These are phyloP conservation scores for Triplophysa yarkandensis DNA, from an alignment of 2,797 vertebrate species.

Conservation along the genomic window DNA sequence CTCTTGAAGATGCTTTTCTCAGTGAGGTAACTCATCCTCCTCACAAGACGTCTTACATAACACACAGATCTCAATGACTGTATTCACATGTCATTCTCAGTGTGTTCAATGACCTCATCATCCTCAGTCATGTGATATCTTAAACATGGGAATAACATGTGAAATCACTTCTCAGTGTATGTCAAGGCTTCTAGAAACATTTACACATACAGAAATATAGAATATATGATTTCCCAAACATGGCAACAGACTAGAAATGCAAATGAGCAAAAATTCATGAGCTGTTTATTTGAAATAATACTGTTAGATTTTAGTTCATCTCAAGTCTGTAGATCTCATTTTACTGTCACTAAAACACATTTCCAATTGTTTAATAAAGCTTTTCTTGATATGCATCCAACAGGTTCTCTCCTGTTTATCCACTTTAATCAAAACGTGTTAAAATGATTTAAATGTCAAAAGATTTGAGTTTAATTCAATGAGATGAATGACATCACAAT, in stretches of 20 bases:
- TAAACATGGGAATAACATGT: too few relatives aligned
- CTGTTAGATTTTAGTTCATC: neutral
- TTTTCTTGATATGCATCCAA: slow-evolving; percentile 21
- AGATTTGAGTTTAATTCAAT: too few relatives aligned
- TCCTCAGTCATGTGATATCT: too few relatives aligned
- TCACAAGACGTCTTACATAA: slow-evolving; percentile 43
- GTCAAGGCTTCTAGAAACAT: neutral
- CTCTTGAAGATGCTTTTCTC: slow-evolving; percentile 12
- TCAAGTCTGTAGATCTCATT: neutral
- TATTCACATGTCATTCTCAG: slow-evolving; percentile 32
- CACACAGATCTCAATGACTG: slow-evolving; percentile 22
- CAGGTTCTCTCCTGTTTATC: slow-evolving; percentile 26
- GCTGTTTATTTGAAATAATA: neutral
- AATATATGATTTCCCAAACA: too few relatives aligned
- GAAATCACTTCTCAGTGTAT: too few relatives aligned
- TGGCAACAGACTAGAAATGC: too few relatives aligned
- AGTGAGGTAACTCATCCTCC: slow-evolving; percentile 33
- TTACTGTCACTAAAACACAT: neutral
- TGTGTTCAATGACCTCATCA: neutral
- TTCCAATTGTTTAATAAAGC: too few relatives aligned
- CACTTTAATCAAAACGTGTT: too few relatives aligned
- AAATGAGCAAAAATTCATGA: too few relatives aligned
- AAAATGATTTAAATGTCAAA: too few relatives aligned
- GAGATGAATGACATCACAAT: neutral
- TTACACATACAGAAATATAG: too few relatives aligned